Evolutionary conservation across 2,113 vertebrate species (phyloP), one percentile per base, ranked within the genome.

Genomic region (Neopipo cinnamomea): DNA sequence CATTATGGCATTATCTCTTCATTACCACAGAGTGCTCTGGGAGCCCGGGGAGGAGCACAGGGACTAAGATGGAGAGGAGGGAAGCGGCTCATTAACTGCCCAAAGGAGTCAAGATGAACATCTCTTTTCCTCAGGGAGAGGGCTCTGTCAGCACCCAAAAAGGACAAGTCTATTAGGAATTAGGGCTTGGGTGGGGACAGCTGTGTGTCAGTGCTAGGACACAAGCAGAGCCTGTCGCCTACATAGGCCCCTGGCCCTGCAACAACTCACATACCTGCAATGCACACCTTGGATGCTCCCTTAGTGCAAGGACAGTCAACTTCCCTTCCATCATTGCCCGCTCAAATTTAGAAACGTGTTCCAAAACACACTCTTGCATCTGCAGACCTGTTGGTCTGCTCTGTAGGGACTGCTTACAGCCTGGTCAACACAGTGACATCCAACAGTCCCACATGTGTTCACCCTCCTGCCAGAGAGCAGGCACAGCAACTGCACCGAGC

Each of bases 41-140:
- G 58, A 86, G 79, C 56, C 25, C 23, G 12, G 89, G 88, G 88
- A 94, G 91, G 83, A 93, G 80, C 68, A 31, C 10, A 8, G 82
- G 81, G 72, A 94, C 44, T 50, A 42, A 86, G 85, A 91, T 5
- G 2, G 75, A 88, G 59, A 81, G 90, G 30, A 84, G 65, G 78
- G 93, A 90, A 91, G 68, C 3, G 37, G 73, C 44, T 96, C 93
- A 61, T 94, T 95, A 93, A 50, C 82, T 93, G 70, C 91, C 81
- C 79, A 22, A 24, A 95, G 85, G 82, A 94, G 80, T 83, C 53
- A 58, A 50, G 17, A 59, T 74, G 55, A 91, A 84, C 47, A 74
- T 94, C 90, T 93, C 71, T 88, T 80, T 89, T 50, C 75, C 61
- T 53, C 39, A 72, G 72, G 59, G 65, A 70, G 53, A 88, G 50